Percentiles rank a stretch among this genome's conserved stretches.
Evolutionary conservation across 2,113 vertebrate genomes (phyloP).

Genomic region (Maccullochella peelii): DNA sequence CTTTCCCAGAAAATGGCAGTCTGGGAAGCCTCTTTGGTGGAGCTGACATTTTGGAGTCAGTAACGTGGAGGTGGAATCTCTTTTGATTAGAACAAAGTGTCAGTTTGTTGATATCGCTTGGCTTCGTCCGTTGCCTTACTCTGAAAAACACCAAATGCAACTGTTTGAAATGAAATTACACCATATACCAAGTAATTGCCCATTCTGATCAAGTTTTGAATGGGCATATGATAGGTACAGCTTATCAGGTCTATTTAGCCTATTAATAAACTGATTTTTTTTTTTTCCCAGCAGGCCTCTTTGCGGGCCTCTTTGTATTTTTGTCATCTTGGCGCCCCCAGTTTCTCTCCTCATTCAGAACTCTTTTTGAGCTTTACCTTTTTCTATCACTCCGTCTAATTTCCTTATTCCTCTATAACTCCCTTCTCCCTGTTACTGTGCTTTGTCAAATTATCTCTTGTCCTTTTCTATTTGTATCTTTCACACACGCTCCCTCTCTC

Average conservation of each 20-base stretch:
- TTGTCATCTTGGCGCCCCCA: neutral
- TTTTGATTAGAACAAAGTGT: constrained; percentile 65
- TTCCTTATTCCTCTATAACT: constrained; percentile 40
- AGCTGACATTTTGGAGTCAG: constrained; percentile 58
- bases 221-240: neutral
- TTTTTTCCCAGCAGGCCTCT: neutral
- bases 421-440: constrained; percentile 41
- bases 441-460: constrained; percentile 62
- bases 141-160: constrained; percentile 18
- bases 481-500: constrained; percentile 38
- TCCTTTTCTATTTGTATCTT: constrained; percentile 66
- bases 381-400: constrained; percentile 34
- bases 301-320: neutral
- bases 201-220: neutral
- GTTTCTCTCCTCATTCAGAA: constrained; percentile 10
- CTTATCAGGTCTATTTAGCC: neutral
- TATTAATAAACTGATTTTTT: neutral
- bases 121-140: constrained; percentile 37
- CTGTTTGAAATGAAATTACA: constrained; percentile 7
- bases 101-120: constrained; percentile 55
- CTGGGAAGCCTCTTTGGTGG: constrained; percentile 22
- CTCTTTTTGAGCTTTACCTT: constrained; percentile 32
- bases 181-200: neutral
- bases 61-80: constrained; percentile 56
- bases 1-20: constrained; percentile 15